Base-by-base conservation (phyloP, 2,888 invertebrate genomes). In the Acanthosoma haemorrhoidale region DNA sequence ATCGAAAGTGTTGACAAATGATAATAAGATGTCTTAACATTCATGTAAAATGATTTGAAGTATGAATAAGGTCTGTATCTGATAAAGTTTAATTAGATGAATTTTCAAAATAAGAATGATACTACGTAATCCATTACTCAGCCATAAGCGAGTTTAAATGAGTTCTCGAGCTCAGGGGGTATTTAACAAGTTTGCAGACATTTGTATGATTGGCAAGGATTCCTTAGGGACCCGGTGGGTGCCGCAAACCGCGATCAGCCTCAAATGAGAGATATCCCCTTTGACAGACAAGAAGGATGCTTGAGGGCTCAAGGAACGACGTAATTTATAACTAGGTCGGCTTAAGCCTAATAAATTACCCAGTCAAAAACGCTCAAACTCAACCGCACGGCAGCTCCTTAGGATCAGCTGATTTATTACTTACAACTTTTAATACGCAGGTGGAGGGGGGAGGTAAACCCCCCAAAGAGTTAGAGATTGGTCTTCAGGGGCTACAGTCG, bases 341-440 rank as follows among this genome's bases (percentile, higher is more conserved):
- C n/a, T 25, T 51, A 61, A 61, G 61, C 25, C 61, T 61, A 36
- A 61, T 61, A 61, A 61, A 61, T 61, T 61, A 61, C 32, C 16
- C 34, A 61, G 61, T 61, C 61, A 38, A 61, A 61, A 61, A 61
- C 25, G 61, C 61, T 61, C 61, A 61, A 61, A 61, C 61, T 61
- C 11, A 2, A 3, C 25, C 18, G 18, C 1, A n/a, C n/a, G 13
- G 51, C 2, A 21, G n/a, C 25, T 25, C 51, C 51, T 51, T 29
- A 25, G 51, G 51, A 51, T 51, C 51, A 51, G 25, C 51, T 25
- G 51, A 51, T 51, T 51, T 51, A 51, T 51, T 25, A 25, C 51
- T 25, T 51, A 51, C 51, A 51, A 51, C 51, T 51, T 51, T 51
- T 51, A 51, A 51, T 51, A 51, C 51, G 51, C 51, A 4, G 51